These are phyloP conservation scores for Alitta virens DNA, from an alignment of 2,888 invertebrate genomes.

Conservation along the genomic window DNA sequence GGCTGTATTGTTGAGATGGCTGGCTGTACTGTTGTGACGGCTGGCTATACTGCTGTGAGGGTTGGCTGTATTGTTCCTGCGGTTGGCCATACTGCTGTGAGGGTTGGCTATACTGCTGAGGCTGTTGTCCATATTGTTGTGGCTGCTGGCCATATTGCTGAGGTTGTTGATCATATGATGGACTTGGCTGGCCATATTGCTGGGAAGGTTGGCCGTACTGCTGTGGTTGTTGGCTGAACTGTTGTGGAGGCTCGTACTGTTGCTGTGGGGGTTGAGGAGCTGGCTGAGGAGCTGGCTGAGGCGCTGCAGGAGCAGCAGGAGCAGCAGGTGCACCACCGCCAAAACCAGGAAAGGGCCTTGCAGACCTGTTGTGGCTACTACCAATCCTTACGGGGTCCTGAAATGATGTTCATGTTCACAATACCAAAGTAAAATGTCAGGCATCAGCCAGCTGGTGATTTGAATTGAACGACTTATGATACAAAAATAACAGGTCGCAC, in stretches of 20 bases:
- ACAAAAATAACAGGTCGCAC: too few species aligned
- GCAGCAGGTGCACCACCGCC: constrained; percentile 21
- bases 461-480: too few species aligned
- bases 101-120: too few species aligned
- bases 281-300: constrained; percentile 11
- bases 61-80: too few species aligned
- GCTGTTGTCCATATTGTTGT: too few species aligned
- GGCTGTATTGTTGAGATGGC: too few species aligned
- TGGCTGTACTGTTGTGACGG: too few species aligned
- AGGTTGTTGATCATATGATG: neutral
- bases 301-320: constrained; percentile 20
- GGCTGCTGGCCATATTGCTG: neutral
- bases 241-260: constrained; percentile 68
- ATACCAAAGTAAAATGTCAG: neutral
- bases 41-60: too few species aligned
- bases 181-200: constrained; percentile 3
- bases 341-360: constrained; percentile 69
- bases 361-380: constrained; percentile 82
- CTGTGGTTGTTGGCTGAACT: constrained; percentile 61
- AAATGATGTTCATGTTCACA: neutral
- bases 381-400: constrained; percentile 71
- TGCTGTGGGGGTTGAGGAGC: neutral
- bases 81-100: too few species aligned
- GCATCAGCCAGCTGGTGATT: too few species aligned
- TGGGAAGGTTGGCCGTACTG: constrained; percentile 21